Base-by-base conservation (phyloP, 2,113 vertebrate genomes). In the Seriola rivoliana region DNA sequence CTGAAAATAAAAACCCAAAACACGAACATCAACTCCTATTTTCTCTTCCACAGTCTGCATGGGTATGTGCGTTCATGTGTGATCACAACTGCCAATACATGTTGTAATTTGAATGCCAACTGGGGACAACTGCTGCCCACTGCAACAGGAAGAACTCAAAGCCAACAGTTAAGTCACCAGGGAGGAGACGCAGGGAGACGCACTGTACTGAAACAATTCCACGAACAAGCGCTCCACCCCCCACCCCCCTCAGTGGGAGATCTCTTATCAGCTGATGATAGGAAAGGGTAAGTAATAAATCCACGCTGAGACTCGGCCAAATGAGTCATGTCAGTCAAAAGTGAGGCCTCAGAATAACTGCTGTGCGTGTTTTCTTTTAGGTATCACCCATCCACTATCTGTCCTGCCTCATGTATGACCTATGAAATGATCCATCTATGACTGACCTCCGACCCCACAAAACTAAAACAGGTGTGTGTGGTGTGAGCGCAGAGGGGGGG, bases 381-480 rank as follows among this genome's bases (percentile, higher is more conserved):
- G 64, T 75, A 71, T 68, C 75, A n/a, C 69, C 38, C 67, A 36
- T 75, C 60, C 78, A 0, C 66, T 63, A 54, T 86, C 76, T 71
- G 74, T 0, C 50, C 74, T 90, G 92, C 75, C 89, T 93, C 82
- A 55, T 59, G 12, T 67, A 76, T 90, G 90, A 92, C 91, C 89
- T 60, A 60, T 81, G 87, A 85, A 87, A 90, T 75, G 75, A 91
- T 93, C 90, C 86, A 80, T 91, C 87, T 78, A 59, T 59, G 81
- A 69, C 63, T 91, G 66, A 93, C 91, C 88, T 86, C 74, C 2
- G 78, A 93, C 89, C 89, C 71, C 67, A 42, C 59, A 88, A 93
- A 94, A 38, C 86, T 46, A 83, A 92, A 92, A 81, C 93, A 93
- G 90, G 89, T 92, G 90, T 77, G 72, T 64, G 81, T n/a, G 50